Evolutionary conservation across 2,888 invertebrate species (phyloP).

Genomic region (Caenorhabditis imperialis): DNA sequence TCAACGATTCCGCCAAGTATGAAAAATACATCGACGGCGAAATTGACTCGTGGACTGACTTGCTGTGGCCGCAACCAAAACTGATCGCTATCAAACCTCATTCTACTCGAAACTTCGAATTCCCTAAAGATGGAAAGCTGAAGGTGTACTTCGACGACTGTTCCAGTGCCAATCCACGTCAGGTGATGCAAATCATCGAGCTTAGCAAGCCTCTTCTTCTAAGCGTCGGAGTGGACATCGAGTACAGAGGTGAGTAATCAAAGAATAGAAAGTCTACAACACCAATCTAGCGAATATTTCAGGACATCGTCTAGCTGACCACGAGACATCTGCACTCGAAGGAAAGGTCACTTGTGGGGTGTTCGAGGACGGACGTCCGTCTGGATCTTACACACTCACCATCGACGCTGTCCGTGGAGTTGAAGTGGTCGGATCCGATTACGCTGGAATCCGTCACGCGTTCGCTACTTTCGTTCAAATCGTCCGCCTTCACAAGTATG

Average conservation of each 20-base stretch:
- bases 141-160: conserved; percentile 72
- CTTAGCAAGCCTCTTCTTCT: conserved; percentile 62
- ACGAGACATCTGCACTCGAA: conserved; percentile 62
- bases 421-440: conserved; percentile 81
- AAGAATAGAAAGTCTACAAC: conserved; percentile 22
- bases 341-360: conserved; percentile 69
- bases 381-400: conserved; percentile 68
- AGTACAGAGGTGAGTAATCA: conserved; percentile 70
- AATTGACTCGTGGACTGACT: conserved; percentile 79
- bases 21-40: conserved; percentile 53
- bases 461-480: conserved; percentile 72
- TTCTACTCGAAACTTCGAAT: conserved; percentile 40
- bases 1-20: conserved; percentile 55
- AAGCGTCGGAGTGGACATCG: conserved; percentile 64
- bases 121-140: conserved; percentile 64
- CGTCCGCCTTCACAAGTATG: conserved; percentile 66
- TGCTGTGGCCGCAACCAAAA: conserved; percentile 83
- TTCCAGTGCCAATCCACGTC: conserved; percentile 64
- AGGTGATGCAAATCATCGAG: conserved; percentile 71
- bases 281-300: conserved; percentile 11
- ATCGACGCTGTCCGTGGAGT: conserved; percentile 77
- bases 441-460: conserved; percentile 82
- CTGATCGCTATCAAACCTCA: conserved; percentile 78
- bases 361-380: conserved; percentile 65
- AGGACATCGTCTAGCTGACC: conserved; percentile 62